These are phyloP conservation scores for Andinoacara biseriatus DNA, from an alignment of 2,113 vertebrate species.

Conservation along the genomic window DNA sequence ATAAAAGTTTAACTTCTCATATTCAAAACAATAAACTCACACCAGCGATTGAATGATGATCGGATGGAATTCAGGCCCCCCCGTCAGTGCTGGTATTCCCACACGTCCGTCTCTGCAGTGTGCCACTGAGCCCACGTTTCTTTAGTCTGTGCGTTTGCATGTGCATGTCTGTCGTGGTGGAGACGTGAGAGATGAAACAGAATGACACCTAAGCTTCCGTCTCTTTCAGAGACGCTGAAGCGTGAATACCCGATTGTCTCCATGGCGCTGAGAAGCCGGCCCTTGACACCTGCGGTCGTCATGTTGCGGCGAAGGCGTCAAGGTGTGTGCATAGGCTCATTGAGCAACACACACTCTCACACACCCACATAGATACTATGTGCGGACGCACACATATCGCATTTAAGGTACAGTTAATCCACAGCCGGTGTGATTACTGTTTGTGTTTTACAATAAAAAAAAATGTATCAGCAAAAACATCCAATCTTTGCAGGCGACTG, in stretches of 20 bases:
- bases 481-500: background rate
- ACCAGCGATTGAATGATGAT: background rate
- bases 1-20: background rate
- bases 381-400: too few species aligned
- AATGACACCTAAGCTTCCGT: background rate
- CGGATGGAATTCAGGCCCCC: background rate
- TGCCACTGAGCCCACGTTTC: background rate
- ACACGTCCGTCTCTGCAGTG: background rate
- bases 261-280: conserved; percentile 6
- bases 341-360: background rate
- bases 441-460: background rate
- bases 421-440: background rate
- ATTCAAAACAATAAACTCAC: background rate
- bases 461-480: background rate
- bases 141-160: background rate
- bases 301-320: background rate
- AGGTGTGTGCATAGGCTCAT: background rate
- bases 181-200: background rate
- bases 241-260: conserved; percentile 23
- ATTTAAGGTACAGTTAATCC: background rate
- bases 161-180: background rate
- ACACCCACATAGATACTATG: background rate
- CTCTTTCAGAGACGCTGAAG: conserved; percentile 18
- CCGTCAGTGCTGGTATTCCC: background rate
- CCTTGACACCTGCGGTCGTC: conserved; percentile 13